These are phyloP conservation scores for Drosophila nasuta DNA, from an alignment of 1,140 invertebrate genomes.

Conservation along the genomic window DNA sequence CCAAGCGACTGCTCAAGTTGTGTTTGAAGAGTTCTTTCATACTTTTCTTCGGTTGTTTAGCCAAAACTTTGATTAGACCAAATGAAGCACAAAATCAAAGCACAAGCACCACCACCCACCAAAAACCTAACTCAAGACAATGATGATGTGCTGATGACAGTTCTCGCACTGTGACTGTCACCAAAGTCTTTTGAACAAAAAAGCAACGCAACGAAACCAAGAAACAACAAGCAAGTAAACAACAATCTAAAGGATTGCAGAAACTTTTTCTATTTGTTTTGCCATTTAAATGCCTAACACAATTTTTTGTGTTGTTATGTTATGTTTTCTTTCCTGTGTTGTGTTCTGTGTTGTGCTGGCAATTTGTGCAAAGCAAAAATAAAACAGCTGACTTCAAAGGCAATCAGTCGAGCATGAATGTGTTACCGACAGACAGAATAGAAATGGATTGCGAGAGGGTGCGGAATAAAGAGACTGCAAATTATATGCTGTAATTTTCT, in stretches of 20 bases:
- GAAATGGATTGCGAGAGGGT: background rate
- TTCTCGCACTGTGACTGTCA: conserved; percentile 46
- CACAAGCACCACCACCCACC: conserved; percentile 25
- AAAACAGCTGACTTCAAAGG: conserved; percentile 55
- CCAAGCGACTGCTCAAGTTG: conserved; percentile 56
- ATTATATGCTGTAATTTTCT: conserved; percentile 74
- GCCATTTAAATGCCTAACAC: conserved; percentile 64
- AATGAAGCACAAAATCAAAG: conserved; percentile 82
- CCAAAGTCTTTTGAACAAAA: conserved; percentile 15
- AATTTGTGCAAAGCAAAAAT: conserved; percentile 13
- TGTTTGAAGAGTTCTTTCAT: conserved; percentile 18
- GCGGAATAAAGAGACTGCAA: conserved; percentile 41
- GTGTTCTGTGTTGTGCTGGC: background rate
- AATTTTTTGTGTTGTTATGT: conserved; percentile 20
- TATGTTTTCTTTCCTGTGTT: conserved; percentile 2
- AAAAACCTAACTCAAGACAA: conserved; percentile 64
- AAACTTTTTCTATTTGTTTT: conserved; percentile 69
- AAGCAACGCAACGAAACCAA: background rate
- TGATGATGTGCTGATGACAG: conserved; percentile 69
- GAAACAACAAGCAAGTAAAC: conserved; percentile 10
- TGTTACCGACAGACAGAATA: conserved; percentile 9
- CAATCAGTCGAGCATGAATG: conserved; percentile 43
- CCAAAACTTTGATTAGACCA: conserved; percentile 76
- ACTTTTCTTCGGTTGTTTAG: conserved; percentile 35
- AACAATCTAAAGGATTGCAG: conserved; percentile 54